Evolutionary conservation across 2,113 vertebrate genomes (phyloP), one percentile per base, ranked within the genome.

Genomic region (Choloepus hoffmanni): DNA sequence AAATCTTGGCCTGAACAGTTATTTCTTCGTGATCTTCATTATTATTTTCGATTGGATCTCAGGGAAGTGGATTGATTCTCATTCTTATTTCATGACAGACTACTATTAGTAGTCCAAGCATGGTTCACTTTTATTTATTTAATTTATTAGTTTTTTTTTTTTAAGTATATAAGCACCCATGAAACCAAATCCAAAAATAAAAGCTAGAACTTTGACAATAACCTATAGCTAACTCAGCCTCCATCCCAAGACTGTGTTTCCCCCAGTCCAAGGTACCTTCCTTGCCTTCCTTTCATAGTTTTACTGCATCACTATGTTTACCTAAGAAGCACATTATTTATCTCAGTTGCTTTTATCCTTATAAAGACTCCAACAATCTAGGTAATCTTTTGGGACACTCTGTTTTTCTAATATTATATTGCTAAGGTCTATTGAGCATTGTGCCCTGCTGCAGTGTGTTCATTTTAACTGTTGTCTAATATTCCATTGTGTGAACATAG

Each of bases 101-200:
- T 21, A 5, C 45, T 63, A 53, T 21, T 30, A 62, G 16, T 16
- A 30, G 24, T 16, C 78, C 26, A 55, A 1, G 53, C 21, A 28
- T 0, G 33, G 62, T 28, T 83, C 53, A 43, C 36, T 30, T 85
- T 92, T 81, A 68, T 90, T 82, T 24, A 74, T 33, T 45, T 6
- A 26, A 40, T 36, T 81, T 40, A 60, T 82, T 65, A 40, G 36
- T 36, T 36, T 36, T 36, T 36, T 36, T 36, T 36, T 36, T 36
- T 36, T 36, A 36, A 2, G 40, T 19, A 23, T 62, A 36, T 30
- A 91, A 70, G 36, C 28, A 68, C 26, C 2, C 23, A 23, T 24
- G 15, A 89, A 93, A 67, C 30, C 63, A 79, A 90, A 95, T 90
- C 24, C 36, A 94, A 81, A 79, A 73, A 2, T 30, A 73, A 58